Conservation (phyloP, 1,140 invertebrate species). For the Anthonomus grandis region DNA sequence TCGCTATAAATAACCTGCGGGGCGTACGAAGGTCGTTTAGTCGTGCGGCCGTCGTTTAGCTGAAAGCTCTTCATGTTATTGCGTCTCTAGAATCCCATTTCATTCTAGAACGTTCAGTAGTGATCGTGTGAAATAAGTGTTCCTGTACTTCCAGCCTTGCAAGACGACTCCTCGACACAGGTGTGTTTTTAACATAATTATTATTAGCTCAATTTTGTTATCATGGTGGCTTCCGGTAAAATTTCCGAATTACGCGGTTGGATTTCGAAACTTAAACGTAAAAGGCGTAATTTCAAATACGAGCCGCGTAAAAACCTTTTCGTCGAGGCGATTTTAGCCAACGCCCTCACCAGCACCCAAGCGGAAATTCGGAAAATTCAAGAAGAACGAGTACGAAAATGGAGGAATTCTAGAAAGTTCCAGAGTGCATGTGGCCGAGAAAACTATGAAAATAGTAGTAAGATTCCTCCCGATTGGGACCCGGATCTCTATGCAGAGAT, state of each 20-base stretch:
- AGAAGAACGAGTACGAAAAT: constrained; percentile 44
- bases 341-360: constrained; percentile 48
- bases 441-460: constrained; percentile 7
- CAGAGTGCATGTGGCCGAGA: too few species aligned
- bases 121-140: too few species aligned
- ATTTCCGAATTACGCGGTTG: constrained; percentile 47
- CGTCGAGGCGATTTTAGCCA: constrained; percentile 50
- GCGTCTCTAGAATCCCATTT: too few species aligned
- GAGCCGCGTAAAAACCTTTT: constrained; percentile 48
- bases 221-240: constrained; percentile 26
- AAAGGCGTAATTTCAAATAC: constrained; percentile 47
- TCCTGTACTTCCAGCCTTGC: too few species aligned
- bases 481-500: constrained; percentile 35
- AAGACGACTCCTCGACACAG: too few species aligned
- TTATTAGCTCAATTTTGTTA: too few species aligned
- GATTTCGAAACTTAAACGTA: constrained; percentile 50
- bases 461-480: constrained; percentile 25
- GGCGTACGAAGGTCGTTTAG: too few species aligned
- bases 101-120: too few species aligned
- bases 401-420: constrained; percentile 45
- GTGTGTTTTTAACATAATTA: too few species aligned
- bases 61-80: too few species aligned
- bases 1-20: too few species aligned
- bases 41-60: too few species aligned
- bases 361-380: constrained; percentile 49